Base-by-base conservation (phyloP, 2,797 vertebrate species). In the Gorsachius magnificus region DNA sequence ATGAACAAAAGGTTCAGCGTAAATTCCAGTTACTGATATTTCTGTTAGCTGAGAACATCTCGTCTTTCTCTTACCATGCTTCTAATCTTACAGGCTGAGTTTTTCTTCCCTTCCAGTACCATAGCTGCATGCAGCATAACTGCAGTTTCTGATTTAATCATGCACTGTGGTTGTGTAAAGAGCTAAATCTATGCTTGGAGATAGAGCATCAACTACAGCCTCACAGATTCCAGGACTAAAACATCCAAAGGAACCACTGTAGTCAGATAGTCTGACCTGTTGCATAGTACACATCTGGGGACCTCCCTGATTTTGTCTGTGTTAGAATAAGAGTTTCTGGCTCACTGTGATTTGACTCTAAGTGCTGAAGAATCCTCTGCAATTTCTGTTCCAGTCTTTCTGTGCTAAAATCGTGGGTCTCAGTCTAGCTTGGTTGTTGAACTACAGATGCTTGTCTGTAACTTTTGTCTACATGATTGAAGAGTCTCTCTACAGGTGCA, bases 21-120 rank as follows among this genome's bases (percentile, higher is more conserved):
- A 68, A 93, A 65, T 88, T 94, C 69, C 61, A 61, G 11, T 90
- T 78, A 90, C 4, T 65, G 57, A 43, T 91, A 90, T 94, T 90
- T 61, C 54, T 91, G 41, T 43, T 81, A 83, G 29, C 29, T 54
- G 65, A 93, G 79, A 94, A 91, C 46, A 57, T 70, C 20, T 88
- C 13, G 15, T 54, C 51, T 69, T 85, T 77, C 36, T 93, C 10
- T 38, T 56, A 56, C 48, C 11, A 6, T 25, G 19, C 14, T 80
- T 78, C 25, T 29, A 35, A 80, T 68, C 53, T 81, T 57, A 66
- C 33, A 69, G 19, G 21, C 15, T 61, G n/a, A 76, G 10, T 36
- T 88, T 88, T 83, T 78, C 22, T 71, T 46, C 28, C 43, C 15
- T 78, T 65, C 41, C 50, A 81, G 33, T n/a, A 17, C 15, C 15